Percentiles rank a stretch among this genome's conserved stretches.
phyloP scores from a whole-genome alignment of 2,797 vertebrate genomes.

The Pseudotriccus pelzelni region DNA sequence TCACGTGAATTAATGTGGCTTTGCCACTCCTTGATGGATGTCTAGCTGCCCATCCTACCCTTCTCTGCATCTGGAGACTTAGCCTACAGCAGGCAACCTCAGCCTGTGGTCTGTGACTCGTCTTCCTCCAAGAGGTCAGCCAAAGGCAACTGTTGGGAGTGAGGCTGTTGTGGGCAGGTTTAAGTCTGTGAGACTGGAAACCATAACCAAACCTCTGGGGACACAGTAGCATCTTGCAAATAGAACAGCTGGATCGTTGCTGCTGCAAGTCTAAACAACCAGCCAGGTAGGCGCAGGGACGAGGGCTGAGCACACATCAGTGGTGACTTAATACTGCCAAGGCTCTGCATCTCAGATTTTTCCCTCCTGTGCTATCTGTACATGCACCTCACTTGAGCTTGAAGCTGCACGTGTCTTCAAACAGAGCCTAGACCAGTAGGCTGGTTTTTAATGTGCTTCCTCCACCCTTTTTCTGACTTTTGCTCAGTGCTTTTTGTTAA shows the following conservation, averaged over 20 bases:
- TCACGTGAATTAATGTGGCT: neutral
- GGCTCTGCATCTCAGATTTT: neutral
- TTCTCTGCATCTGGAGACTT: neutral
- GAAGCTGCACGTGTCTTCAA: neutral
- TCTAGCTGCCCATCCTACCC: neutral
- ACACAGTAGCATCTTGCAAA: neutral
- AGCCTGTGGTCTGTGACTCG: neutral
- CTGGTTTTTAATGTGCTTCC: neutral
- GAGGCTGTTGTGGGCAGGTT: neutral
- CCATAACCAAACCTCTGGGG: neutral
- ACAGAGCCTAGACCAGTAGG: neutral
- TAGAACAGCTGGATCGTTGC: neutral
- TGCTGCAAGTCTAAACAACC: neutral
- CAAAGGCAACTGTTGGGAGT: neutral
- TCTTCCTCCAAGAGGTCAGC: neutral
- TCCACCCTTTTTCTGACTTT: neutral
- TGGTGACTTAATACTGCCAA: neutral
- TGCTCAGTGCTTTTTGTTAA: neutral
- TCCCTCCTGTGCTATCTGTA: neutral
- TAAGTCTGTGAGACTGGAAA: neutral
- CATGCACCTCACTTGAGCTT: neutral
- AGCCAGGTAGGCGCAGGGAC: neutral
- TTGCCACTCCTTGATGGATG: neutral
- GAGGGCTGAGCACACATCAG: neutral
- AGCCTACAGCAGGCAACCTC: neutral